Evolutionary conservation across 2,797 vertebrate species (phyloP).

Genomic region (Myioborus miniatus): DNA sequence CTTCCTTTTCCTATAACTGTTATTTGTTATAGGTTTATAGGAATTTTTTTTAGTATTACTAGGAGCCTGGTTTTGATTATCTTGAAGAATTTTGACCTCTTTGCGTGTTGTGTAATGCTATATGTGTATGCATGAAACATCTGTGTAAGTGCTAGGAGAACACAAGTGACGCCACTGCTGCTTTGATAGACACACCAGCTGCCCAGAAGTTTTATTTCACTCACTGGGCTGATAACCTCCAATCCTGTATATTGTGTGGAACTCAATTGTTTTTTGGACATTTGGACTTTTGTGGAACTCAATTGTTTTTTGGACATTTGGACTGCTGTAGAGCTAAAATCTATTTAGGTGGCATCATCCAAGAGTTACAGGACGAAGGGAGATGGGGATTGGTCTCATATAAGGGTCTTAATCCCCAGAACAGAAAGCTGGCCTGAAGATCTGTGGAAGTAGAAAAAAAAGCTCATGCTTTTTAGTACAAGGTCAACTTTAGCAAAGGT

Average conservation of each 20-base stretch:
- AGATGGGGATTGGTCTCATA: neutral
- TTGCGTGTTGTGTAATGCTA: neutral
- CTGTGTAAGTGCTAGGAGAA: neutral
- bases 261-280: neutral
- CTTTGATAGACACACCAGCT: neutral
- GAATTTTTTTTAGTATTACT: neutral
- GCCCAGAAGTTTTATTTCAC: neutral
- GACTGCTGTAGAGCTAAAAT: neutral
- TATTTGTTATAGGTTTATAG: neutral
- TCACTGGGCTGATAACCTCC: neutral
- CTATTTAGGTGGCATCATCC: neutral
- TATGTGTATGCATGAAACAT: rapidly evolving
- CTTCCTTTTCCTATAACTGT: neutral
- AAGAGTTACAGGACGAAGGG: neutral
- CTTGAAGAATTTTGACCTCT: neutral
- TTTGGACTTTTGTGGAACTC: neutral
- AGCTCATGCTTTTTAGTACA: neutral
- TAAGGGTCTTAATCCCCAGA: neutral
- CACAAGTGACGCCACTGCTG: neutral
- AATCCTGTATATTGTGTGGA: neutral
- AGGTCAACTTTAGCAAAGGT: neutral
- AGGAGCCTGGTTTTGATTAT: neutral
- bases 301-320: neutral
- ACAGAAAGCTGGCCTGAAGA: neutral
- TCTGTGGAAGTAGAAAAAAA: neutral